Percentiles rank a stretch among this genome's conserved stretches.
phyloP scores from a whole-genome alignment of 2,797 vertebrate genomes.

The Agapornis canus region DNA sequence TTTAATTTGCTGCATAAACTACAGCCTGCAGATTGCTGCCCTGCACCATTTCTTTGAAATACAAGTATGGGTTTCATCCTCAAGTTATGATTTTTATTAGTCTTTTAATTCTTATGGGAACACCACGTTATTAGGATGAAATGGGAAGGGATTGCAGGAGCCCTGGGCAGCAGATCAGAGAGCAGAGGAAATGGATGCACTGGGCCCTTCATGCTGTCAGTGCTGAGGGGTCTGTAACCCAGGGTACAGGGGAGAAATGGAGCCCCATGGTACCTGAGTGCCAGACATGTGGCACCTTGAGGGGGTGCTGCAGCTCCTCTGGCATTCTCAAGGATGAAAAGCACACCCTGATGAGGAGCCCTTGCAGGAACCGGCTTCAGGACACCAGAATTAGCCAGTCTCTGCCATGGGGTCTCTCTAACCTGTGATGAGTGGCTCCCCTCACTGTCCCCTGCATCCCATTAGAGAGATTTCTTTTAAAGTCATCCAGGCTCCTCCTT shows the following conservation, averaged over 20 bases:
- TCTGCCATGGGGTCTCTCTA: background rate
- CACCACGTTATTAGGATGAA: background rate
- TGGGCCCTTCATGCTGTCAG: background rate
- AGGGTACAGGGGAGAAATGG: fast-evolving
- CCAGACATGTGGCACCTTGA: fast-evolving
- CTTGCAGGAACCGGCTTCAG: background rate
- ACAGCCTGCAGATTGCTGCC: background rate
- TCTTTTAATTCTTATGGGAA: background rate
- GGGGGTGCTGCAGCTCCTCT: background rate
- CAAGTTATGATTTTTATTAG: background rate
- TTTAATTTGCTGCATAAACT: background rate
- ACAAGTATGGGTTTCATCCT: background rate
- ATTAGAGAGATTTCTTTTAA: background rate
- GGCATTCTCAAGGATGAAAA: fast-evolving
- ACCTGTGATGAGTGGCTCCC: background rate
- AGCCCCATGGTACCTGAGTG: fast-evolving
- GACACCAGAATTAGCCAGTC: background rate
- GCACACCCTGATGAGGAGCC: fast-evolving
- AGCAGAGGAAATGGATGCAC: background rate
- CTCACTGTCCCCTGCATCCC: background rate
- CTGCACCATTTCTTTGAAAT: background rate
- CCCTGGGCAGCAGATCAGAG: background rate
- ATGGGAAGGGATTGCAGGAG: background rate
- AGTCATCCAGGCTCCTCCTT: background rate
- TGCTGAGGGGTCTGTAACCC: background rate